Conservation (phyloP, 2,888 invertebrate genomes). For the Chloroclystis v-ata region DNA sequence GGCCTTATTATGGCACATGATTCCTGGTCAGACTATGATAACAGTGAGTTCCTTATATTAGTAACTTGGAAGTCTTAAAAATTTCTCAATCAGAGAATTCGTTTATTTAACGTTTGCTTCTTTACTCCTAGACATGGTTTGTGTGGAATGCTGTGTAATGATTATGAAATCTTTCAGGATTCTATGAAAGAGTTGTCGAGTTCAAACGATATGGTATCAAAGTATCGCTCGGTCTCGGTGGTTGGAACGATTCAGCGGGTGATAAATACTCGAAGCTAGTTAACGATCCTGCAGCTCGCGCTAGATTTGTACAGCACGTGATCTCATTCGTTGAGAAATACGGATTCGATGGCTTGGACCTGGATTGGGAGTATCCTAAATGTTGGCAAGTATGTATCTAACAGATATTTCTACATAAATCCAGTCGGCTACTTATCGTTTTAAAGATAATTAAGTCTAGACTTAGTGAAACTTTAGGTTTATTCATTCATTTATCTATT, state of each 20-base stretch:
- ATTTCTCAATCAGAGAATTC: too few relatives aligned
- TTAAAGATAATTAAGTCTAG: too few relatives aligned
- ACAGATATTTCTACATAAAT: too few relatives aligned
- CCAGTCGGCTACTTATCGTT: neutral
- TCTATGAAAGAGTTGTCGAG: slow-evolving; percentile 89
- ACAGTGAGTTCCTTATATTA: slow-evolving; percentile 76
- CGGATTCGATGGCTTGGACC: slow-evolving; percentile 94
- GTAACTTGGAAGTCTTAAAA: neutral
- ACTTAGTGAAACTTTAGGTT: too few relatives aligned
- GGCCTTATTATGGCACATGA: slow-evolving; percentile 90
- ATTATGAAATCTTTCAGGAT: slow-evolving; percentile 70
- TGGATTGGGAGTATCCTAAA: slow-evolving; percentile 97
- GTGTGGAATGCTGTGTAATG: too few relatives aligned
- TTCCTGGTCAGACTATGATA: slow-evolving; percentile 93
- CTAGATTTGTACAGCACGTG: slow-evolving; percentile 85
- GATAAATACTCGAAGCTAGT: slow-evolving; percentile 93
- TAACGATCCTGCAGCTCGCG: slow-evolving; percentile 84
- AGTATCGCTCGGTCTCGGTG: slow-evolving; percentile 93
- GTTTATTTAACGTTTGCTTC: too few relatives aligned
- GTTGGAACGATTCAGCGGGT: slow-evolving; percentile 95
- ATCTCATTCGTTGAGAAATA: slow-evolving; percentile 87
- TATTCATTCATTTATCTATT: too few relatives aligned
- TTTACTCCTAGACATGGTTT: too few relatives aligned
- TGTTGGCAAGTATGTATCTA: slow-evolving; percentile 83
- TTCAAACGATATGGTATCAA: slow-evolving; percentile 89